A percentile compares a stretch with the other conserved stretches of the same genome.
phyloP scores from a whole-genome alignment of 2,797 vertebrate genomes.

The Phrynocephalus guinanensis region DNA sequence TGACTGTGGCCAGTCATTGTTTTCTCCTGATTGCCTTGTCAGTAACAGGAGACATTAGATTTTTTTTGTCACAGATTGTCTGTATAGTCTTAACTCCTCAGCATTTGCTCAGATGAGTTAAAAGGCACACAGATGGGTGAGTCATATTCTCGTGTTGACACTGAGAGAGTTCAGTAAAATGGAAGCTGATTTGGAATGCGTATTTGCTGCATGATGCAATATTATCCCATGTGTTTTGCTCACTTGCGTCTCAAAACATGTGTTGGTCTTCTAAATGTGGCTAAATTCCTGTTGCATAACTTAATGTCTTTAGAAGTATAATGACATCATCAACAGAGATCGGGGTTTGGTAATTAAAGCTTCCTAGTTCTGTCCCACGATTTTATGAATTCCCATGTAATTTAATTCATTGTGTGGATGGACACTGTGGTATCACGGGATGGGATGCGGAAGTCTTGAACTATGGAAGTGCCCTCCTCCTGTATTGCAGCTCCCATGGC shows the following conservation, averaged over 20 bases:
- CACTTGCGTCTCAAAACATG: not conserved
- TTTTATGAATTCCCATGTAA: no score
- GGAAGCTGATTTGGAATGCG: not conserved
- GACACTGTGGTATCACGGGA: no score
- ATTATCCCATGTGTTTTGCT: not conserved
- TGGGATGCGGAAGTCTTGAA: no score
- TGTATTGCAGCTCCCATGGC: no score
- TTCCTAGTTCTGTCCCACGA: no score
- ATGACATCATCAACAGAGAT: no score
- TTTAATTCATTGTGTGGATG: no score
- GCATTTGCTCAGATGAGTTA: slow-evolving; percentile 39
- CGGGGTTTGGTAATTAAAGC: no score
- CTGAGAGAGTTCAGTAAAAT: slow-evolving; percentile 22
- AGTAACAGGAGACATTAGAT: slow-evolving; percentile 10
- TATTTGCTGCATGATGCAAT: fast-evolving
- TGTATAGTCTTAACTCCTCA: slow-evolving; percentile 10
- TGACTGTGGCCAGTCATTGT: not conserved
- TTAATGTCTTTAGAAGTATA: no score
- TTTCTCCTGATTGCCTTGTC: not conserved
- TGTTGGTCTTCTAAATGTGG: not conserved
- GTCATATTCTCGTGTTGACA: not conserved
- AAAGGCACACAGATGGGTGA: not conserved
- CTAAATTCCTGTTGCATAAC: no score
- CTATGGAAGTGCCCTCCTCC: no score
- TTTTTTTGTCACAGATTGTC: not conserved